Evolutionary conservation across 2,797 vertebrate species (phyloP).

Genomic region (Malacoctenus gilli): DNA sequence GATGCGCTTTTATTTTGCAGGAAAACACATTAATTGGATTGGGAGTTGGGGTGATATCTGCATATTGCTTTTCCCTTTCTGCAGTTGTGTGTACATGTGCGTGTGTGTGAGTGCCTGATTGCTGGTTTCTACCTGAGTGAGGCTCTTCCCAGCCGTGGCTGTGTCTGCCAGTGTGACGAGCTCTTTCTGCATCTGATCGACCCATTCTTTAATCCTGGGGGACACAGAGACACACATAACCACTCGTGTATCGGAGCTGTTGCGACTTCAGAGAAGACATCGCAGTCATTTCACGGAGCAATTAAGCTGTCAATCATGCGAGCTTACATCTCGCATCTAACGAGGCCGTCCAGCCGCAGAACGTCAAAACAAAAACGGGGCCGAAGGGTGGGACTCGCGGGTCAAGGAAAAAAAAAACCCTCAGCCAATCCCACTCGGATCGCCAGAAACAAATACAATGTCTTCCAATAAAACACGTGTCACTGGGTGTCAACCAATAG

Average conservation of each 20-base stretch:
- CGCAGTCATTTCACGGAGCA: constrained; percentile 39
- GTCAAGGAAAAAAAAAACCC: constrained; percentile 45
- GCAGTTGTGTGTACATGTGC: too few relatives aligned
- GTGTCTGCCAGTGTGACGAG: constrained; percentile 89
- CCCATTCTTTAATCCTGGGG: constrained; percentile 94
- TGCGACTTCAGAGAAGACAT: constrained; percentile 25
- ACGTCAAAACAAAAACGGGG: constrained; percentile 58
- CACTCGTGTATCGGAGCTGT: constrained; percentile 20
- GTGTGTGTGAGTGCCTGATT: too few relatives aligned
- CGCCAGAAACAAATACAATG: constrained; percentile 42
- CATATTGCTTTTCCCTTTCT: too few relatives aligned
- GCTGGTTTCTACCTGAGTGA: constrained; percentile 81
- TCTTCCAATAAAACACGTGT: constrained; percentile 44
- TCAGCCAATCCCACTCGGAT: constrained; percentile 51
- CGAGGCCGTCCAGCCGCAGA: constrained; percentile 13
- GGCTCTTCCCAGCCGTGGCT: constrained; percentile 88
- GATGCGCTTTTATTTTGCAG: too few relatives aligned
- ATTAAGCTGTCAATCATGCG: constrained; percentile 59
- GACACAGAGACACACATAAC: constrained; percentile 51
- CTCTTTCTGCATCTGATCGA: constrained; percentile 96
- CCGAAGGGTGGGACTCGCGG: constrained; percentile 19
- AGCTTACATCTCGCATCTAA: constrained; percentile 17
- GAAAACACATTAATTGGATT: too few relatives aligned
- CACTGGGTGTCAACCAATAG: constrained; percentile 54
- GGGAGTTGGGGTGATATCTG: too few relatives aligned